These are phyloP conservation scores for Malurus splendens DNA, from an alignment of 2,797 vertebrate genomes.

Conservation along the genomic window DNA sequence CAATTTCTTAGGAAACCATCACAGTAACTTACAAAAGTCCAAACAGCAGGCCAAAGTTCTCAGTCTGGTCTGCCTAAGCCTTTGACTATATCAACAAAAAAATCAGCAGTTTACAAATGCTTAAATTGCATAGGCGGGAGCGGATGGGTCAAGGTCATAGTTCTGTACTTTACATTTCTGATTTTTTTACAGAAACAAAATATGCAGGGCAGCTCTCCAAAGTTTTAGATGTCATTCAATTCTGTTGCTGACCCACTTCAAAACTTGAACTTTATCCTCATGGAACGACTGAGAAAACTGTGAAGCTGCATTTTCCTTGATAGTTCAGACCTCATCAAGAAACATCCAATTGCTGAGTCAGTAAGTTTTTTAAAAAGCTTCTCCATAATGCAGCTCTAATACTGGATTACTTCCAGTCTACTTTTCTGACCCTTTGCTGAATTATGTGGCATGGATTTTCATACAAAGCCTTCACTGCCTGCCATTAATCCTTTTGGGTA, in stretches of 20 bases:
- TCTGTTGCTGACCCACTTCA: constrained; percentile 19
- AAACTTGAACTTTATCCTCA: constrained; percentile 8
- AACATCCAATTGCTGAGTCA: constrained; percentile 46
- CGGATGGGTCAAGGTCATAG: not conserved
- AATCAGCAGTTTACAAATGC: not conserved
- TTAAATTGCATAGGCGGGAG: not conserved
- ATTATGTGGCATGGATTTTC: constrained; percentile 52
- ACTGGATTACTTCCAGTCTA: constrained; percentile 52
- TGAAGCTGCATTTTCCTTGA: constrained; percentile 22
- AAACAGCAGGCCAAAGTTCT: not conserved
- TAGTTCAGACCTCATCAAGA: constrained; percentile 35
- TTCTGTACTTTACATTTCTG: not conserved
- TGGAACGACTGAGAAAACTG: not conserved
- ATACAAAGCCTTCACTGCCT: constrained; percentile 57
- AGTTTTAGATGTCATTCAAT: not conserved
- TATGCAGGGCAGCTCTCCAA: constrained; percentile 20
- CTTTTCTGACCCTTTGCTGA: constrained; percentile 52
- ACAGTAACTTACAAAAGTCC: not conserved
- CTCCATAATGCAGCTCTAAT: constrained; percentile 36
- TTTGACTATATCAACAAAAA: not conserved
- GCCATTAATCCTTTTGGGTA: constrained; percentile 63
- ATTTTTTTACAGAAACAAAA: not conserved
- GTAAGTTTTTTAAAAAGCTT: constrained; percentile 42
- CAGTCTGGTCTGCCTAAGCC: not conserved
- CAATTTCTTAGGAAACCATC: not conserved